Evolutionary conservation across 2,113 vertebrate genomes (phyloP), one percentile per base, ranked within the genome.

Genomic region (Capreolus pygargus): DNA sequence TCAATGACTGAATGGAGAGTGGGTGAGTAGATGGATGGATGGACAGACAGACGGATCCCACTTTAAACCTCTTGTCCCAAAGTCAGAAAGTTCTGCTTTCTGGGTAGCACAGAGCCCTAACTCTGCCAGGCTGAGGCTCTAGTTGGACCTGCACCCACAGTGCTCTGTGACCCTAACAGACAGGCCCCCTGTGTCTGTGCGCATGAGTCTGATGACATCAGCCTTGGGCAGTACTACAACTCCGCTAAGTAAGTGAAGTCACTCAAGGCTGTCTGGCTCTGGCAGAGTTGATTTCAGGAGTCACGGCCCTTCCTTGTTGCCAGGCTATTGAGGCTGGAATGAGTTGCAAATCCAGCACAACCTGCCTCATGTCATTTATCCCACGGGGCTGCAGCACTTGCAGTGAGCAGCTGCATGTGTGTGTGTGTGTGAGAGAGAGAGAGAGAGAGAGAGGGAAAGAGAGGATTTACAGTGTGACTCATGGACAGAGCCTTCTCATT

Each of bases 401-500:
- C 47, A 57, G 87, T 74, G 45, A 93, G 78, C 70, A n/a, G 94
- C 97, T 96, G 93, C 78, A 30, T 30, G 54, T 45, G 27, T 54
- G 54, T 47, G 64, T 45, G 23, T 23, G 27, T 10, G 54, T 54
- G 45, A 45, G 45, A 45, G 19, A 36, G n/a, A 39, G 19, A 23
- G 67, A 23, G n/a, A 39, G 61, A 19, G 52, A 57, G 92, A 19
- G 19, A 30, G 64, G 9, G 45, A 4, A 64, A 43, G 82, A 36
- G 36, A 58, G 94, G 87, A 96, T 98, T 97, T 96, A 87, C 92
- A 86, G 85, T 96, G 95, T 94, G 87, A 93, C 94, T 94, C 52
- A 58, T 61, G 96, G 70, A 97, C 91, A 94, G 84, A 96, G 90
- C 84, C 47, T 45, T 96, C 94, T 96, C 96, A 98, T 98, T 98